Base-by-base conservation (phyloP, 2,888 invertebrate genomes). In the Cephus sareptanus region DNA sequence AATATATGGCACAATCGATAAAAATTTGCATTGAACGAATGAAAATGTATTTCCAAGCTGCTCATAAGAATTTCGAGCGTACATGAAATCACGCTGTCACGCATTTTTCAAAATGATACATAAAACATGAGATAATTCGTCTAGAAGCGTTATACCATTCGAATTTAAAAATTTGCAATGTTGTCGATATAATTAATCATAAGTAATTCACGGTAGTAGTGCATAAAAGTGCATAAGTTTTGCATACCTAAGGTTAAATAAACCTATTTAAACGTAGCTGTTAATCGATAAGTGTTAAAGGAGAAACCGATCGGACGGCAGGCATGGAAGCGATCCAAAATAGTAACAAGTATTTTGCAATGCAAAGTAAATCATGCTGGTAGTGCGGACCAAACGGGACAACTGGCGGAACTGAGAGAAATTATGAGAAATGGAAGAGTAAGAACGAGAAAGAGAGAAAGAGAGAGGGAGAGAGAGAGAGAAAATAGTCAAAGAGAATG, bases 341-440 rank as follows among this genome's bases (percentile, higher is more conserved):
- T 86, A 86, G 83, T 86, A 85, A 87, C 83, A 87, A 85, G 87
- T 87, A 85, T 87, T 88, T 87, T 87, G 86, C 85, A 83, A 85
- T 83, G 86, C 86, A 84, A 84, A 85, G 85, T 76, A 78, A 81
- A 78, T 86, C 86, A 89, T 88, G 90, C 88, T 90, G 90, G 90
- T 90, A 90, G 90, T 90, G 90, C 85, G 90, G 90, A 90, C 90
- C 90, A 90, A 90, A 86, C 83, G 89, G 88, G 87, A 90, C 90
- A 90, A 86, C 88, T 86, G 88, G 86, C 87, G 86, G 85, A 88
- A 85, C 82, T 79, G 80, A 79, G 75, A 76, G 79, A 78, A 75
- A 79, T 80, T 79, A 79, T 69, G 76, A 79, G 71, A 69, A 75
- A 70, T 75, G 79, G 78, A 76, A 80, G 76, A 79, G 81, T 75